Base-by-base conservation (phyloP, 2,113 vertebrate genomes). In the Tor tambroides region DNA sequence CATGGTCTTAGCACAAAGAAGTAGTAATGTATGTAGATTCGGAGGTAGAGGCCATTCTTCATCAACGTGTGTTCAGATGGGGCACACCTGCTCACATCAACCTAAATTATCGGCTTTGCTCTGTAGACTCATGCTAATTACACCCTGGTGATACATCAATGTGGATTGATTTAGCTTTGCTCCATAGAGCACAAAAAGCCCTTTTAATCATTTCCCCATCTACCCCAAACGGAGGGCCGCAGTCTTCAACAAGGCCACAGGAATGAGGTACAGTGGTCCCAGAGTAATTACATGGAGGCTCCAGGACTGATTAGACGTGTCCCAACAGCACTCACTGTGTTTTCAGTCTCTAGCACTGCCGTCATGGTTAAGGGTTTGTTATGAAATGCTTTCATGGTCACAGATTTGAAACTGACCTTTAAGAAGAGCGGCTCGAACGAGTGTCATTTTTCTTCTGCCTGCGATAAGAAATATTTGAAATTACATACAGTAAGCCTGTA, bases 101-200 rank as follows among this genome's bases (percentile, higher is more conserved):
- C 56, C 85, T 87, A 81, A 87, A 78, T 88, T 80, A 87, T 89
- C 61, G 86, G 84, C 71, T 80, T 83, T 88, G 80, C 83, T 83
- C 85, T 21, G 43, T 75, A 88, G 77, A 85, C 78, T 87, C 85
- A 56, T 85, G 86, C 85, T 91, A 91, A 91, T 91, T 89, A 91
- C 82, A 83, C 85, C 81, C 77, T 61, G 84, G 85, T 85, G 85
- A 88, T 88, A 85, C 86, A 88, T 91, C 88, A 84, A 83, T 91
- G 88, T 71, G 81, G 88, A 91, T 88, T 88, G 90, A 91, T 91
- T 85, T 21, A 71, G 88, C 61, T 85, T 86, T 80, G 88, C 87
- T 87, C 83, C 30, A 14, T 61, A 38, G 83, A 88, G 88, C 85
- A 54, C 85, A 87, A 87, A 89, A 87, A 88, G 87, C 63, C 65